phyloP scores from a whole-genome alignment of 2,113 vertebrate genomes.

The Candoia aspera region DNA sequence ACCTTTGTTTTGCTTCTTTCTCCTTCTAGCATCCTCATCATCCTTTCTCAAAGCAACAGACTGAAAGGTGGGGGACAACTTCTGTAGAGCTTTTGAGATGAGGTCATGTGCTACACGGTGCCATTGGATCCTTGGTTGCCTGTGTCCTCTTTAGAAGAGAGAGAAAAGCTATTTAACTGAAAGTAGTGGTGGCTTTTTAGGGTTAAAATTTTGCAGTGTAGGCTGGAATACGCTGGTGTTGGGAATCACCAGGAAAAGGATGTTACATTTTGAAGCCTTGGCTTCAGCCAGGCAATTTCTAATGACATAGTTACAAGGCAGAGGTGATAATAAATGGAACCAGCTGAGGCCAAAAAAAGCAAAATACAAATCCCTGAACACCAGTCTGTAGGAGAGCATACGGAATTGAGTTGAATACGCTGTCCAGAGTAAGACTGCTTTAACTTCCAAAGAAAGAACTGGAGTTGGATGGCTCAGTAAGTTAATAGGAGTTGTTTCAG shows the following conservation, averaged over 20 bases:
- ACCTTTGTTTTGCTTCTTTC: too few relatives aligned
- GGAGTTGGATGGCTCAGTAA: background rate
- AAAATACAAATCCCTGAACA: background rate
- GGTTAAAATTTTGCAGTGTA: background rate
- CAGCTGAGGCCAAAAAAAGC: background rate
- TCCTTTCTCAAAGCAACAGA: too few relatives aligned
- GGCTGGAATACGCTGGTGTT: background rate
- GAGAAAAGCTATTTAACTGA: background rate
- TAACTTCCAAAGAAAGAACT: background rate
- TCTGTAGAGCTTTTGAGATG: too few relatives aligned
- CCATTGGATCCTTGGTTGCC: too few relatives aligned
- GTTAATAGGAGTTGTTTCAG: conserved; percentile 11
- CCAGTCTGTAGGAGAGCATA: background rate
- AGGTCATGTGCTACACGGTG: too few relatives aligned
- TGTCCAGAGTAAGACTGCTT: background rate
- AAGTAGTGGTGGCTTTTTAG: background rate
- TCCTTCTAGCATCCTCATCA: too few relatives aligned
- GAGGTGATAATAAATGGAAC: background rate
- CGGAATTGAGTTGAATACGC: background rate
- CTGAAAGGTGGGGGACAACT: too few relatives aligned
- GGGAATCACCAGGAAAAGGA: background rate
- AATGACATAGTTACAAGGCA: background rate
- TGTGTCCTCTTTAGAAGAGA: background rate
- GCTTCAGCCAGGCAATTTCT: background rate
- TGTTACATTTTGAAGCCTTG: background rate